Evolutionary conservation across 2,888 invertebrate species (phyloP).

Genomic region (Caenorhabditis sp.): DNA sequence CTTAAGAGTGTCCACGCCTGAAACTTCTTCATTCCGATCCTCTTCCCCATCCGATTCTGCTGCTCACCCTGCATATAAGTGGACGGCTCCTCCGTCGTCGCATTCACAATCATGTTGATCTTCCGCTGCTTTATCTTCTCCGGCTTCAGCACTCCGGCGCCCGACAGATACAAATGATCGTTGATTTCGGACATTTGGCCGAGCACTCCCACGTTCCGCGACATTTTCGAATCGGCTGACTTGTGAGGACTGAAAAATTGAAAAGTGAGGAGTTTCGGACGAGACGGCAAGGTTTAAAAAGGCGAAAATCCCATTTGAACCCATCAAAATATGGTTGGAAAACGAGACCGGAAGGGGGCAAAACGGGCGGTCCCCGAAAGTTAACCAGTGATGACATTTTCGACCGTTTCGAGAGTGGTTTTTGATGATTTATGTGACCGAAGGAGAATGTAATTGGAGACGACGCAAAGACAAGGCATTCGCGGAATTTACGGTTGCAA

Average conservation of each 20-base stretch:
- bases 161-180: conserved; percentile 86
- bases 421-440: too few relatives aligned
- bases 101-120: conserved; percentile 88
- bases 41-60: neutral
- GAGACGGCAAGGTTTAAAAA: conserved; percentile 4
- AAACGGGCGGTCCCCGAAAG: too few relatives aligned
- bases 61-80: conserved; percentile 79
- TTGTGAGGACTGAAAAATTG: neutral
- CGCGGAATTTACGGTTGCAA: too few relatives aligned
- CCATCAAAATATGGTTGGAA: too few relatives aligned
- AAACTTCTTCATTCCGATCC: too few relatives aligned
- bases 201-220: conserved; percentile 72
- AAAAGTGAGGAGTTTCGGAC: conserved; percentile 1
- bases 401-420: too few relatives aligned
- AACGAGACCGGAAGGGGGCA: too few relatives aligned
- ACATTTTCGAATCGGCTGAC: conserved; percentile 43
- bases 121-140: conserved; percentile 84
- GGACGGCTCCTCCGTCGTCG: conserved; percentile 87
- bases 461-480: too few relatives aligned
- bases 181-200: conserved; percentile 84
- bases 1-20: conserved; percentile 83
- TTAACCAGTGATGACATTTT: too few relatives aligned
- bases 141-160: conserved; percentile 86
- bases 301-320: too few relatives aligned
- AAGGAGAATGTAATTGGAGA: too few relatives aligned